Percentiles rank a stretch among this genome's conserved stretches.
These are phyloP conservation scores for Kuschelorhynchus macadamiae DNA, from an alignment of 2,888 invertebrate genomes.

Conservation along the genomic window DNA sequence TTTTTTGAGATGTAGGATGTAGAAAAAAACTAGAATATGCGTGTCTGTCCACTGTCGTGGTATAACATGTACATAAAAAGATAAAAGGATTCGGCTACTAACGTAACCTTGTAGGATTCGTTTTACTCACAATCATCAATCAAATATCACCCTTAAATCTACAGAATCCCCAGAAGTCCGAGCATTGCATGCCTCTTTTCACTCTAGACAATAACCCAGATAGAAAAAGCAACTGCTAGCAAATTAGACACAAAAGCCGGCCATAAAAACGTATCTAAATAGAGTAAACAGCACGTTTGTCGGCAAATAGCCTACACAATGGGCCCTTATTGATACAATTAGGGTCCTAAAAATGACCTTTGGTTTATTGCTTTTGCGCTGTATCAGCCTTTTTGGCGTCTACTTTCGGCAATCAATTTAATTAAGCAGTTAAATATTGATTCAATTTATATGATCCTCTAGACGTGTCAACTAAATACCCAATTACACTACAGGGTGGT, in stretches of 20 bases:
- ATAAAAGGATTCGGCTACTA: too few relatives aligned
- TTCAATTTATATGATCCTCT: too few relatives aligned
- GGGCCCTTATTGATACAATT: conserved; percentile 32
- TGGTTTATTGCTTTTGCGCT: conserved; percentile 17
- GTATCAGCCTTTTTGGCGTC: not conserved
- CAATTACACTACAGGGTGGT: too few relatives aligned
- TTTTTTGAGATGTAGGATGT: too few relatives aligned
- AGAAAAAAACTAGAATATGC: too few relatives aligned
- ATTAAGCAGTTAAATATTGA: conserved; percentile 1
- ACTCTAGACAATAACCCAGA: conserved; percentile 8
- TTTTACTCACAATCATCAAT: not conserved
- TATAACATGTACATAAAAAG: too few relatives aligned
- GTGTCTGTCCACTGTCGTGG: too few relatives aligned
- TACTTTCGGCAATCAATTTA: not conserved
- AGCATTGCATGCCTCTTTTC: conserved; percentile 18
- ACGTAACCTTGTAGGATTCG: too few relatives aligned
- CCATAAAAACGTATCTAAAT: conserved; percentile 31
- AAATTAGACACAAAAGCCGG: conserved; percentile 17
- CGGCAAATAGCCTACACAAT: conserved; percentile 26
- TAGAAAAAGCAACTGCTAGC: conserved; percentile 6
- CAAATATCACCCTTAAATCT: conserved; percentile 14
- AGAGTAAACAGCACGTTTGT: conserved; percentile 43
- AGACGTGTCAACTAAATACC: too few relatives aligned
- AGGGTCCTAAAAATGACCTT: conserved; percentile 24
- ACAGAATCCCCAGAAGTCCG: conserved; percentile 23